phyloP scores from a whole-genome alignment of 2,113 vertebrate genomes.

The Redunca redunca region DNA sequence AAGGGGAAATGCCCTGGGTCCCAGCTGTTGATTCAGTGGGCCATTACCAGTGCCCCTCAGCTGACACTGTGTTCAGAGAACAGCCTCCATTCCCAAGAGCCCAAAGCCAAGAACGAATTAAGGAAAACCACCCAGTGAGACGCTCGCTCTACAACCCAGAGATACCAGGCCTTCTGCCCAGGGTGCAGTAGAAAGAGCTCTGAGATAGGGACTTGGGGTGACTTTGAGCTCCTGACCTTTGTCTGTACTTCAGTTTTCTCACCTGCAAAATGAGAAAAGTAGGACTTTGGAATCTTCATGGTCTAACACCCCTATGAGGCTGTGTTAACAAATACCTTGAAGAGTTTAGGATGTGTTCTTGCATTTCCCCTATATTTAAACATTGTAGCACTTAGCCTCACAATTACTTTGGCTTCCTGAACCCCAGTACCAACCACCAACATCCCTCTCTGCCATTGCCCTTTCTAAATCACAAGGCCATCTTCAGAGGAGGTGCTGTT shows the following conservation, averaged over 20 bases:
- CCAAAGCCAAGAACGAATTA: not conserved
- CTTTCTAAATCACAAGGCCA: not conserved
- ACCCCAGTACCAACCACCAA: too few relatives aligned
- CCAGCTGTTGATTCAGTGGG: not conserved
- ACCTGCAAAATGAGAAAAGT: not conserved
- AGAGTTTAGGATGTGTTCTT: not conserved
- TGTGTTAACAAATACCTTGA: not conserved
- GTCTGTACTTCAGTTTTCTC: not conserved
- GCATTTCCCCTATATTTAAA: not conserved
- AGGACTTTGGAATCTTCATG: not conserved
- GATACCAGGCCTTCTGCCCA: not conserved
- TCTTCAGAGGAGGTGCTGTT: not conserved
- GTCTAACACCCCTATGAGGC: not conserved
- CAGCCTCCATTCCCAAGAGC: not conserved
- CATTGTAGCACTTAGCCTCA: not conserved
- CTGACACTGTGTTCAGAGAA: not conserved
- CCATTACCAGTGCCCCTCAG: not conserved
- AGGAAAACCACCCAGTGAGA: not conserved
- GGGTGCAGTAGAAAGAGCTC: not conserved
- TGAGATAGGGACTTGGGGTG: not conserved
- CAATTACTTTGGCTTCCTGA: not conserved
- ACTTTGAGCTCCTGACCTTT: not conserved
- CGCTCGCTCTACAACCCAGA: not conserved
- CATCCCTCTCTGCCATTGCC: not conserved
- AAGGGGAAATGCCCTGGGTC: conserved; percentile 8